phyloP scores from a whole-genome alignment of 2,113 vertebrate species.

The Sylvia atricapilla region DNA sequence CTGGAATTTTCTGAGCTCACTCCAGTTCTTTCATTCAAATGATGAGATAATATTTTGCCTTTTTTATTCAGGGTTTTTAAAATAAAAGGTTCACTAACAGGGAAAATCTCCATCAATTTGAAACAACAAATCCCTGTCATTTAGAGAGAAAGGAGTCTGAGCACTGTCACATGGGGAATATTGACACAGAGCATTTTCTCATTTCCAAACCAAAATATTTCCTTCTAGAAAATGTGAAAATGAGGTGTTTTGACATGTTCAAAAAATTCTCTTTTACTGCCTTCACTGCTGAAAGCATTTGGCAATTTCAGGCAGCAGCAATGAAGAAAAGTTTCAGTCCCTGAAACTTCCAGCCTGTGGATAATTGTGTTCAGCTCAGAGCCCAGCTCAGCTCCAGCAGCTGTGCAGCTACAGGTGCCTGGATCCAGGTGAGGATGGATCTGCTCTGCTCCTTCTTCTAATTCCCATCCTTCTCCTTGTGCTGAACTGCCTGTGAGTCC shows the following conservation, averaged over 20 bases:
- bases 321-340: neutral
- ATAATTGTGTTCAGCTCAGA: neutral
- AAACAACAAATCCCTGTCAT: constrained; percentile 11
- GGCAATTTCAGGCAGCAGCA: neutral
- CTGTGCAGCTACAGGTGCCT: rapidly evolving
- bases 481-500: neutral
- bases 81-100: neutral
- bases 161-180: neutral
- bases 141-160: neutral
- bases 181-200: constrained; percentile 11
- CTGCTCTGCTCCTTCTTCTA: neutral
- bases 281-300: constrained; percentile 1
- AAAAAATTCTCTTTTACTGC: neutral
- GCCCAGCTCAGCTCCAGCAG: rapidly evolving
- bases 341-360: neutral
- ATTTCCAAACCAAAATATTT: constrained; percentile 58
- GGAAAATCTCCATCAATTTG: neutral
- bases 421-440: neutral
- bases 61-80: neutral
- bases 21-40: neutral
- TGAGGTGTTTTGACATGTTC: constrained; percentile 45
- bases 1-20: neutral
- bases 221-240: constrained; percentile 39
- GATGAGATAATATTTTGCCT: neutral
- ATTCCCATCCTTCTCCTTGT: neutral